Evolutionary conservation across 1,140 invertebrate genomes (phyloP).

Genomic region (Hylyphantes graminicola): DNA sequence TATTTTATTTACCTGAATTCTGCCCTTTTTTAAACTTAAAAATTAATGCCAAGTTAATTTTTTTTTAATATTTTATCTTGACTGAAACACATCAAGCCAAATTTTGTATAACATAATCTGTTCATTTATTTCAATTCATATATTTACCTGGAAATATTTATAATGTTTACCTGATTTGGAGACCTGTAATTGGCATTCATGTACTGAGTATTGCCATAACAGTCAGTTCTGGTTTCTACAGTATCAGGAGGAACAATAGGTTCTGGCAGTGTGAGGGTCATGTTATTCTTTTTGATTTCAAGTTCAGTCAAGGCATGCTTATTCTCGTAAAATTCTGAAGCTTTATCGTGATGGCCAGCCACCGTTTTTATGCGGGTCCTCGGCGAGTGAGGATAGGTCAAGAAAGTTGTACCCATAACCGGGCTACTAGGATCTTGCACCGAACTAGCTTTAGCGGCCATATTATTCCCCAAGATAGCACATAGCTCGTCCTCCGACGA

Average conservation of each 20-base stretch:
- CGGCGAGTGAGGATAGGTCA: constrained; percentile 68
- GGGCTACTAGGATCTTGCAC: constrained; percentile 46
- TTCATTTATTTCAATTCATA: no score
- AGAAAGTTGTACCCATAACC: constrained; percentile 50
- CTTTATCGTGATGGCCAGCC: constrained; percentile 38
- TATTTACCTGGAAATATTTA: no score
- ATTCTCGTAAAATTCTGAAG: constrained; percentile 66
- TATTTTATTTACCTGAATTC: no score
- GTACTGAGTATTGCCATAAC: constrained; percentile 31
- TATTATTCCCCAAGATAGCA: constrained; percentile 65
- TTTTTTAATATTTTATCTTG: no score
- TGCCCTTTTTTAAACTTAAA: no score
- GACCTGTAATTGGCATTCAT: constrained; percentile 44
- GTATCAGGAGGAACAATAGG: not conserved
- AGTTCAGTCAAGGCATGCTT: constrained; percentile 67
- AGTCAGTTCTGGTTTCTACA: constrained; percentile 6
- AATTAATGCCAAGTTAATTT: no score
- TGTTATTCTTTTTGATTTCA: constrained; percentile 12
- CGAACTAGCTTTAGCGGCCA: constrained; percentile 39
- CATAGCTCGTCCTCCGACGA: constrained; percentile 66
- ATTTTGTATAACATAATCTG: no score
- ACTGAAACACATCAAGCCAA: no score
- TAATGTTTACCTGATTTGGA: constrained; percentile 24
- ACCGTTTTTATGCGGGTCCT: constrained; percentile 76
- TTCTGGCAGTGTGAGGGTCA: constrained; percentile 36